phyloP scores from a whole-genome alignment of 2,888 invertebrate genomes.

The Hemaris fuciformis region DNA sequence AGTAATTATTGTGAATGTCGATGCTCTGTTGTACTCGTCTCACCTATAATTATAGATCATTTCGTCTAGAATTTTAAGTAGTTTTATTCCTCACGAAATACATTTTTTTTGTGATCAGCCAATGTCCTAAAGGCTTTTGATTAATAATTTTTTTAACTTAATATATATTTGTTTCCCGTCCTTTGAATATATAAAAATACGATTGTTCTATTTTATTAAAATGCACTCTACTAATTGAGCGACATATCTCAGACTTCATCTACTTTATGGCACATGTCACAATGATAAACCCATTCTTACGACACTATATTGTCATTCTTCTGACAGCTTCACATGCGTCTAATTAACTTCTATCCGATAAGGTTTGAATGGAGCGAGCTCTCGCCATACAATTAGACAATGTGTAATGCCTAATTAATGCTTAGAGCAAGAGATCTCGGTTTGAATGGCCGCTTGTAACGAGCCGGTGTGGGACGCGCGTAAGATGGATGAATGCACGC shows the following conservation, averaged over 20 bases:
- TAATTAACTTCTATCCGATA: slow-evolving; percentile 68
- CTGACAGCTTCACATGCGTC: slow-evolving; percentile 22
- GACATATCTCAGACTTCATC: background rate
- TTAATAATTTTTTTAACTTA: too few relatives aligned
- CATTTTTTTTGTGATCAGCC: too few relatives aligned
- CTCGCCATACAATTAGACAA: slow-evolving; percentile 54
- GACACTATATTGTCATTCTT: background rate
- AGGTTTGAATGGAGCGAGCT: slow-evolving; percentile 64
- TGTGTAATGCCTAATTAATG: slow-evolving; percentile 64
- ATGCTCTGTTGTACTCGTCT: background rate
- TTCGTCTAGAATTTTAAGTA: too few relatives aligned
- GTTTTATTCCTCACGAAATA: too few relatives aligned
- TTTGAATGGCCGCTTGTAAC: slow-evolving; percentile 68
- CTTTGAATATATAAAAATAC: too few relatives aligned
- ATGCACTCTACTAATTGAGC: background rate
- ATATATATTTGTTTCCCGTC: too few relatives aligned
- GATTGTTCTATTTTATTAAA: background rate
- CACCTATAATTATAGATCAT: background rate
- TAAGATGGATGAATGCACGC: slow-evolving; percentile 26
- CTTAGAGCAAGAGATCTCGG: slow-evolving; percentile 37
- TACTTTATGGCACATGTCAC: background rate
- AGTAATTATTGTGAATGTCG: background rate
- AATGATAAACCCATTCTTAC: too few relatives aligned
- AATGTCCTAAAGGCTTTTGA: too few relatives aligned
- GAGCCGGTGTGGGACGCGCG: slow-evolving; percentile 46